Percentiles rank a stretch among this genome's conserved stretches.
Evolutionary conservation across 2,888 invertebrate genomes (phyloP).

Genomic region (Orthosia incerta): DNA sequence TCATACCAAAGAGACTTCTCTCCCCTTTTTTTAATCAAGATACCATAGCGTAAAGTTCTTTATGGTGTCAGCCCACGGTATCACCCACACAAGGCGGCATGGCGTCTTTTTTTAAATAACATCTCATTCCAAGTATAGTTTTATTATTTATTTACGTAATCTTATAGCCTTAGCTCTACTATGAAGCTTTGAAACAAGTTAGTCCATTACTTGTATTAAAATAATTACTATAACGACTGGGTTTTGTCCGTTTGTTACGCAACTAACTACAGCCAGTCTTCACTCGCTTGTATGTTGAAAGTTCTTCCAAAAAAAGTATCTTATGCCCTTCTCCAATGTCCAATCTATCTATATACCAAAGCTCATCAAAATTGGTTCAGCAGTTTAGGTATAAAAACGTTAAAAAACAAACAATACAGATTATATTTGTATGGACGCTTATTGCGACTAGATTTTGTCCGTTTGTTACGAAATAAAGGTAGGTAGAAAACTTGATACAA

Average conservation of each 20-base stretch:
- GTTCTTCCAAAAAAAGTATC: no score
- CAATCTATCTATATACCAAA: no score
- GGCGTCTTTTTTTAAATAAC: constrained; percentile 39
- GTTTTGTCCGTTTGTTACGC: no score
- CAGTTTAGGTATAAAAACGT: no score
- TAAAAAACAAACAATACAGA: no score
- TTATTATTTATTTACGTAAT: constrained; percentile 33
- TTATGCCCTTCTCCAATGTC: no score
- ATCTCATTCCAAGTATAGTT: constrained; percentile 17
- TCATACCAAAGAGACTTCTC: not conserved
- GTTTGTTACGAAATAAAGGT: constrained; percentile 30
- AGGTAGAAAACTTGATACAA: constrained; percentile 8
- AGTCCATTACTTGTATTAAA: constrained; percentile 20
- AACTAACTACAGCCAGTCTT: no score
- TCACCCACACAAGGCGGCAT: constrained; percentile 57
- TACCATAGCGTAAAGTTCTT: constrained; percentile 27
- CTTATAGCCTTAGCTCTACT: constrained; percentile 15
- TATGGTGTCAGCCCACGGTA: constrained; percentile 39
- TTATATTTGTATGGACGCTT: no score
- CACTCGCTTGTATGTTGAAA: no score
- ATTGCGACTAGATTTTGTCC: constrained; percentile 20
- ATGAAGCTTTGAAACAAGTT: constrained; percentile 38
- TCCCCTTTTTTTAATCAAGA: not conserved
- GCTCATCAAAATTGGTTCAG: no score
- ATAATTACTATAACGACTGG: constrained; percentile 3